A percentile compares a stretch with the other conserved stretches of the same genome.
These are phyloP conservation scores for Melitaea athalia DNA, from an alignment of 2,888 invertebrate genomes.

Conservation along the genomic window DNA sequence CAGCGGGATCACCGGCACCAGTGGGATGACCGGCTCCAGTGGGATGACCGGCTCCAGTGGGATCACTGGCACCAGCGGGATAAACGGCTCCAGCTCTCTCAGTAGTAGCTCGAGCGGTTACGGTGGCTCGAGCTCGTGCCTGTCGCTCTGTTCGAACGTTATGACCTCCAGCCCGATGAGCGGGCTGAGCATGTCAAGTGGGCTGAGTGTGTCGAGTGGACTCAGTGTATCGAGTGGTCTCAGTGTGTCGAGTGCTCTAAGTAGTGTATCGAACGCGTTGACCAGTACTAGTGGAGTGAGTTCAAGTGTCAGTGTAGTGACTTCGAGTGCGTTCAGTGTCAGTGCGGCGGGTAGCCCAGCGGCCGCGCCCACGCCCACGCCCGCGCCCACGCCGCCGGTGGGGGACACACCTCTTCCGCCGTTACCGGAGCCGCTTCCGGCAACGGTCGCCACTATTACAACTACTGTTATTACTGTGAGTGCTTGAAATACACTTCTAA, in stretches of 20 bases:
- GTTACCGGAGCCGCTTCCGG: slow-evolving; percentile 19
- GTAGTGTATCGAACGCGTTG: slow-evolving; percentile 30
- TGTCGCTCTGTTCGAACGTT: slow-evolving; percentile 17
- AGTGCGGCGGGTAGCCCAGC: slow-evolving; percentile 12
- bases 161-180: too few species aligned
- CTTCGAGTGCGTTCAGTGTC: slow-evolving; percentile 19
- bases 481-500: not conserved
- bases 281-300: slow-evolving; percentile 32
- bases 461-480: slow-evolving; percentile 41
- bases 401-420: slow-evolving; percentile 23
- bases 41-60: slow-evolving; percentile 56
- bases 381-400: slow-evolving; percentile 36
- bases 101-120: slow-evolving; percentile 50
- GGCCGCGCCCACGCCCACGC: slow-evolving; percentile 31
- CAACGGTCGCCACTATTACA: slow-evolving; percentile 30
- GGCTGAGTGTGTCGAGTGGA: slow-evolving; percentile 56
- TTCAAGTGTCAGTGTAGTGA: slow-evolving; percentile 28
- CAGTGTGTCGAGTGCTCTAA: slow-evolving; percentile 42
- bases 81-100: slow-evolving; percentile 49
- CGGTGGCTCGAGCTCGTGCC: slow-evolving; percentile 26
- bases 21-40: slow-evolving; percentile 36
- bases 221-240: slow-evolving; percentile 56
- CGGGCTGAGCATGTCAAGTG: slow-evolving; percentile 2
- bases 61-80: slow-evolving; percentile 38
- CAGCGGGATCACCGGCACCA: slow-evolving; percentile 25